These are phyloP conservation scores for Pongo pygmaeus DNA, from an alignment of 2,113 vertebrate species.

Conservation along the genomic window DNA sequence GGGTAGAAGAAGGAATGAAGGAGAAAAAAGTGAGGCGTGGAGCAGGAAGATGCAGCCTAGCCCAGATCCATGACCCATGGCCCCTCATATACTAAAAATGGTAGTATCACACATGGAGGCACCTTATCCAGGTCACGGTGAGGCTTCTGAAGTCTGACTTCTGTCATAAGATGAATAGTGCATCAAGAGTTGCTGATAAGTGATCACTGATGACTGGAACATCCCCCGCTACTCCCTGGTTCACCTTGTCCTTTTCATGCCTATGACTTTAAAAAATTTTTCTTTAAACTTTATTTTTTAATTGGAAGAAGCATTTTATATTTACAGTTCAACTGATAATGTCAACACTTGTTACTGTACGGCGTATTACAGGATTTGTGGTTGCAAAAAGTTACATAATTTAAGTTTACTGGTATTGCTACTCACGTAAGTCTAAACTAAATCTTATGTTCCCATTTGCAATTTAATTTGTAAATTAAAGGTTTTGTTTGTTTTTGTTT, in stretches of 20 bases:
- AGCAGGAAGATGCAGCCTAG: not conserved
- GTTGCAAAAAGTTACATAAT: constrained; percentile 82
- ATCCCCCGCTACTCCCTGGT: fast-evolving
- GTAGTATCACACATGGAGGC: not conserved
- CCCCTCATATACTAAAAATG: not conserved
- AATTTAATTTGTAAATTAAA: constrained; percentile 80
- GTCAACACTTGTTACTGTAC: constrained; percentile 85
- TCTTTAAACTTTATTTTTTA: not conserved
- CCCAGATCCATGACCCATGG: not conserved
- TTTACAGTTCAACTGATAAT: constrained; percentile 86
- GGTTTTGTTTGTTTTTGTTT: not conserved
- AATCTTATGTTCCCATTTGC: constrained; percentile 80
- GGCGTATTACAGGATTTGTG: constrained; percentile 85
- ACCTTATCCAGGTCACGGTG: not conserved
- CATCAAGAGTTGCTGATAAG: not conserved
- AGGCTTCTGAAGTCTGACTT: not conserved
- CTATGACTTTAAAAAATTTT: no score
- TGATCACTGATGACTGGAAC: not conserved
- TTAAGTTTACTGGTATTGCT: constrained; percentile 82
- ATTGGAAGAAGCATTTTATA: constrained; percentile 86
- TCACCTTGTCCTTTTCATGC: not conserved
- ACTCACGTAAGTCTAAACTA: constrained; percentile 82
- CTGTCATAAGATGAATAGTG: not conserved
- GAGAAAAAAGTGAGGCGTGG: not conserved
- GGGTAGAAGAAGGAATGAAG: not conserved